Percentiles rank a stretch among this genome's conserved stretches.
These are phyloP conservation scores for Hemitrygon akajei DNA, from an alignment of 2,797 vertebrate species.

Conservation along the genomic window DNA sequence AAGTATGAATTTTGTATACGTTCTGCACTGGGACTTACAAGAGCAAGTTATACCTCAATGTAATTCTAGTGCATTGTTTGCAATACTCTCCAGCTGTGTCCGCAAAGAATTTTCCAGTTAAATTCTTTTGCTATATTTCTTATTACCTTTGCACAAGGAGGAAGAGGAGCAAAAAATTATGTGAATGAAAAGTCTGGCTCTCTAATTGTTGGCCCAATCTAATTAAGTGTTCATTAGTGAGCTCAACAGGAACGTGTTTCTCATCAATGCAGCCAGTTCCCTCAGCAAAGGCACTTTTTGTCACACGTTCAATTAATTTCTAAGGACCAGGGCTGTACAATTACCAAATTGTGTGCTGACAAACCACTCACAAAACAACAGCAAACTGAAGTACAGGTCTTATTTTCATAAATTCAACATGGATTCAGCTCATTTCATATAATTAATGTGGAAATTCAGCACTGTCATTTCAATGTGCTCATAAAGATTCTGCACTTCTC, in stretches of 20 bases:
- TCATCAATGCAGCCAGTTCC: constrained; percentile 27
- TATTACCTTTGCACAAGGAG: background rate
- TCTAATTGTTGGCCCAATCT: constrained; percentile 2
- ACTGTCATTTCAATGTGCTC: background rate
- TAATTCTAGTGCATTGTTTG: no score
- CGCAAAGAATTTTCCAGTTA: background rate
- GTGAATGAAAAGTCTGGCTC: background rate
- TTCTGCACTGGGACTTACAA: no score
- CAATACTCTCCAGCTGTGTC: no score
- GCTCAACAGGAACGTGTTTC: constrained; percentile 25
- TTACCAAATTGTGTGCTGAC: background rate
- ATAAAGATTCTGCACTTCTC: background rate
- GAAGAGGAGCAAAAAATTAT: background rate
- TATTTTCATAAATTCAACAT: background rate
- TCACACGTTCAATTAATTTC: constrained; percentile 33
- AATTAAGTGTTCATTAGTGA: constrained; percentile 32
- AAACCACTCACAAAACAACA: background rate
- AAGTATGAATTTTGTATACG: no score
- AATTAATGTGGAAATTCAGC: background rate
- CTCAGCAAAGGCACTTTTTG: background rate
- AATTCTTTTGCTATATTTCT: background rate
- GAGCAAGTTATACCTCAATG: no score
- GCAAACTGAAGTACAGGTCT: background rate
- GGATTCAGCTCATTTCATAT: background rate
- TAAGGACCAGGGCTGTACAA: constrained; percentile 29